Evolutionary conservation across 2,888 invertebrate species (phyloP).

Genomic region (Dexiosoma caninum): DNA sequence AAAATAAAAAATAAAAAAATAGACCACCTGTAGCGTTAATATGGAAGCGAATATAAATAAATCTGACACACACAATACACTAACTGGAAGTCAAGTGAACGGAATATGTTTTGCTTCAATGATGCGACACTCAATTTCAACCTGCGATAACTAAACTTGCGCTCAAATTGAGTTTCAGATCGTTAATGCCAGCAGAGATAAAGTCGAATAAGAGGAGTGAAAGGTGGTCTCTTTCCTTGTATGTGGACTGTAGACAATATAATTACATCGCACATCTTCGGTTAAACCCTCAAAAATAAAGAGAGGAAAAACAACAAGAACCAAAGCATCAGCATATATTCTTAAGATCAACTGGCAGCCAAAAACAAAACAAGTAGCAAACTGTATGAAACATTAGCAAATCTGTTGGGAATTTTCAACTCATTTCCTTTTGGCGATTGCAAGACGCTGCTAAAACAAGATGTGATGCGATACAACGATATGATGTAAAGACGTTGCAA

Average conservation of each 20-base stretch:
- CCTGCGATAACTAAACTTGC: conserved; percentile 41
- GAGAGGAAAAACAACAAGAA: background rate
- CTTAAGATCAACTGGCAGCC: background rate
- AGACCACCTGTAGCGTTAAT: conserved; percentile 67
- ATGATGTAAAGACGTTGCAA: conserved; percentile 34
- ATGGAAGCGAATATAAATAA: conserved; percentile 32
- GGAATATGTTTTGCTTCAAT: conserved; percentile 40
- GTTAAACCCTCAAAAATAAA: conserved; percentile 41
- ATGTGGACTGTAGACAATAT: conserved; percentile 65
- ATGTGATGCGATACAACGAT: conserved; percentile 45
- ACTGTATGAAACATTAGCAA: conserved; percentile 20
- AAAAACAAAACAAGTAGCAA: conserved; percentile 15
- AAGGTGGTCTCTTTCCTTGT: conserved; percentile 52
- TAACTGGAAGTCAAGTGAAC: conserved; percentile 23
- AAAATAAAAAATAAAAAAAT: background rate
- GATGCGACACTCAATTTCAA: conserved; percentile 58
- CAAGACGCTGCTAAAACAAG: conserved; percentile 42
- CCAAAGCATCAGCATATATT: background rate
- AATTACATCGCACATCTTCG: conserved; percentile 66
- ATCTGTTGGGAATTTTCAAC: conserved; percentile 64
- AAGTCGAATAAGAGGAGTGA: conserved; percentile 48
- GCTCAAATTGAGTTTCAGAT: conserved; percentile 57
- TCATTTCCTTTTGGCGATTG: conserved; percentile 50
- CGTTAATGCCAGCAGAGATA: conserved; percentile 39
- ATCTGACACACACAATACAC: background rate